Base-by-base conservation (phyloP, 2,113 vertebrate genomes). In the Plecturocebus donacophilus region DNA sequence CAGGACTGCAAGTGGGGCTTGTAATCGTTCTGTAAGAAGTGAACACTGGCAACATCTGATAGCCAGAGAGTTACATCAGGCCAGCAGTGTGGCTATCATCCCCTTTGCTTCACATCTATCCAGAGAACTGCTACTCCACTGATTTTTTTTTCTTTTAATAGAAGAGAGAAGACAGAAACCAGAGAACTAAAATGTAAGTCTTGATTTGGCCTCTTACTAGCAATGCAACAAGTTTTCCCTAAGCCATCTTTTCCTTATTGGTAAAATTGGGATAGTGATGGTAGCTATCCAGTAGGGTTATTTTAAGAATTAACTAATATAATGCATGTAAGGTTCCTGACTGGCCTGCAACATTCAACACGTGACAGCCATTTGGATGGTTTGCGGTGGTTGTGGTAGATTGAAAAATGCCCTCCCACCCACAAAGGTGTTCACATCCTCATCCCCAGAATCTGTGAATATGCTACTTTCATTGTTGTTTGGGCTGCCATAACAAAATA, bases 1-100 rank as follows among this genome's bases (percentile, higher is more conserved):
- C 3, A 35, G 73, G 49, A 20, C 3, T 47, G 35, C 19, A 7
- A 30, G 0, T 0, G 32, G 8, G 16, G 27, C 52, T 40, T 27
- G 16, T 42, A 2, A 2, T 2, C 4, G 61, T 19, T 79, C 14
- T 85, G n/a, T 64, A 30, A n/a, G 71, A 80, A 80, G 64, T 19
- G 8, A 6, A 1, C 30, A 9, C 16, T 6, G 16, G 52, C 6
- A 27, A 42, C 25, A 27, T 16, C 30, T 12, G 35, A 16, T 8
- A 61, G 17, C 17, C 81, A 40, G 19, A 86, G 84, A 2, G 45
- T 5, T 3, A 73, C 16, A 23, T 23, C 16, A 19, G 30, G 71
- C 10, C n/a, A 6, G 30, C 30, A 30, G 30, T 5, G 6, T n/a
- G 30, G 56, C 79, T 11, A 4, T 2, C 32, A 11, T 30, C 35